These are phyloP conservation scores for Protophormia terraenovae DNA, from an alignment of 2,888 invertebrate species.

Conservation along the genomic window DNA sequence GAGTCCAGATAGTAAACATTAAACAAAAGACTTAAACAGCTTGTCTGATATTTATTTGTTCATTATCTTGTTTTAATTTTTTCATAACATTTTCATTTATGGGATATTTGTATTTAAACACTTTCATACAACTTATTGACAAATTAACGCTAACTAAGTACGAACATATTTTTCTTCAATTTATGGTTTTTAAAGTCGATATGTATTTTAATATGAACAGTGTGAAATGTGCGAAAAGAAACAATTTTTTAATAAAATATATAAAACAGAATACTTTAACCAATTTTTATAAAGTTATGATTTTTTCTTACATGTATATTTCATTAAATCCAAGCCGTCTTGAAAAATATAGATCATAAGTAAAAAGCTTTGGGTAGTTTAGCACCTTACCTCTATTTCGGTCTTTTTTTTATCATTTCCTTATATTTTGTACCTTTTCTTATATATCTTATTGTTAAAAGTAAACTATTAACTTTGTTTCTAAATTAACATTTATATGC, in stretches of 20 bases:
- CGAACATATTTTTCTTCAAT: background rate
- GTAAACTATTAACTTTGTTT: conserved; percentile 12
- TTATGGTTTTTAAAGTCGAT: background rate
- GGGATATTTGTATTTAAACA: background rate
- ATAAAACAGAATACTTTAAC: too few relatives aligned
- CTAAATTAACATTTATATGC: conserved; percentile 37
- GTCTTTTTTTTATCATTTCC: too few relatives aligned
- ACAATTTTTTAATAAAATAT: background rate
- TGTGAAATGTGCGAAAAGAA: background rate
- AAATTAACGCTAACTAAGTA: conserved; percentile 33
- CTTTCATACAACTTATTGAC: conserved; percentile 24
- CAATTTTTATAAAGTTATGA: too few relatives aligned
- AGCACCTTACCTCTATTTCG: too few relatives aligned
- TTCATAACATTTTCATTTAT: background rate
- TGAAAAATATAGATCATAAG: too few relatives aligned
- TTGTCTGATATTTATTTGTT: background rate
- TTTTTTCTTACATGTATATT: too few relatives aligned
- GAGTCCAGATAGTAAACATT: background rate
- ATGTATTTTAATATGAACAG: background rate
- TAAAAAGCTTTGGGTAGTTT: too few relatives aligned
- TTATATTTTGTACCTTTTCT: background rate
- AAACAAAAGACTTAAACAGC: conserved; percentile 52
- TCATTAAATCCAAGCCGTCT: too few relatives aligned
- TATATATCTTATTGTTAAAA: background rate
- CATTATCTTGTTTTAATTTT: background rate